Conservation (phyloP, 2,113 vertebrate species). For the Cyphomyrus plagiostoma region DNA sequence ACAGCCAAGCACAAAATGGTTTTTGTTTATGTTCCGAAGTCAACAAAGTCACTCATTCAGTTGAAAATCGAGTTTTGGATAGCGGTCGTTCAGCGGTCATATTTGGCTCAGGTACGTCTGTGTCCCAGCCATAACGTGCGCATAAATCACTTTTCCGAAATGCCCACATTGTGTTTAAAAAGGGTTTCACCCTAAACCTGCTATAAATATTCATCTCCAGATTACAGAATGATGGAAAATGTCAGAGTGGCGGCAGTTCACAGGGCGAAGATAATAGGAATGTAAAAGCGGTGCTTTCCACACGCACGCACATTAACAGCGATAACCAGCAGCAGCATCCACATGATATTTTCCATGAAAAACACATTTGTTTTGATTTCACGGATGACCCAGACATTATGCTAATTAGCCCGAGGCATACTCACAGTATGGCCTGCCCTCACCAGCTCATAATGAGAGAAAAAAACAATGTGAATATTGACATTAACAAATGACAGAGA, state of each 20-base stretch:
- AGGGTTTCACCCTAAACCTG: neutral
- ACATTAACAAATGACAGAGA: slow-evolving; percentile 1
- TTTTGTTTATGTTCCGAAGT: neutral
- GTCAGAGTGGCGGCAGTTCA: neutral
- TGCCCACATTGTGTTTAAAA: neutral
- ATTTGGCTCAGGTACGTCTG: neutral
- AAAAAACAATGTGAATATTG: neutral
- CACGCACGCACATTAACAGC: neutral
- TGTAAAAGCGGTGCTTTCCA: neutral
- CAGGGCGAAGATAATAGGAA: neutral
- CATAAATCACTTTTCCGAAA: neutral
- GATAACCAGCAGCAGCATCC: neutral
- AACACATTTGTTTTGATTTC: slow-evolving; percentile 9
- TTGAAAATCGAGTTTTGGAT: neutral
- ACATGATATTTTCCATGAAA: neutral
- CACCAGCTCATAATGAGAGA: neutral
- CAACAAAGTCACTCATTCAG: neutral
- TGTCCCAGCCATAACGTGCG: neutral
- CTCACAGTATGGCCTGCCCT: neutral
- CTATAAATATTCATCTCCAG: neutral
- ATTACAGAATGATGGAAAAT: neutral
- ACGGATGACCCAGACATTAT: slow-evolving; percentile 5
- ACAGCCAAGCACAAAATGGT: neutral
- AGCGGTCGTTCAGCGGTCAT: neutral
- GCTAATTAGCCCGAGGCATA: neutral